Evolutionary conservation across 2,797 vertebrate genomes (phyloP), one percentile per base, ranked within the genome.

Genomic region (Numenius phaeopus): DNA sequence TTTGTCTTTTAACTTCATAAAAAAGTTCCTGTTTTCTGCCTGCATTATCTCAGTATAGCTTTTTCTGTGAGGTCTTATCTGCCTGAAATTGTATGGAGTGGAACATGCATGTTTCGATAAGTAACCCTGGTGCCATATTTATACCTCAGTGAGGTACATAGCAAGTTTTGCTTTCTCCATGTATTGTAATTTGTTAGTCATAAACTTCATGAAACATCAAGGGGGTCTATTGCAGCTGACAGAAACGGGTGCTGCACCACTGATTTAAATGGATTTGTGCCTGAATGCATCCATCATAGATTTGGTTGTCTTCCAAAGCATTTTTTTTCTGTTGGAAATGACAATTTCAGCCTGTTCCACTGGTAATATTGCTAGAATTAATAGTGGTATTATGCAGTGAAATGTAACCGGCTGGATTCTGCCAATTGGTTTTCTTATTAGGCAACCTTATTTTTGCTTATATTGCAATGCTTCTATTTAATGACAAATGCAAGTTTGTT

Each of bases 261-360:
- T 87, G 91, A 94, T 89, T 92, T 87, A 87, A 90, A 77, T 89
- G 88, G 90, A 92, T 97, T 95, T 92, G 32, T 89, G 95, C 81
- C 57, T 95, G 86, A 67, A 69, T 94, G 65, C 90, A 87, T 96
- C 92, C 75, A 89, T 97, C 93, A 96, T 62, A 75, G 49, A 13
- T 93, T 94, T 96, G 90, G 57, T 84, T 92, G 54, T 78, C 82
- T 95, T 95, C 88, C 90, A 95, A 78, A 95, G 69, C 40, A 79
- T 76, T 95, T 84, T 95, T 83, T 84, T 91, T 80, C 42, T 94
- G 9, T 72, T 22, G 8, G 15, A 93, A 94, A 89, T 40, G 13
- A 69, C 79, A 75, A 61, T 92, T 92, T 85, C 52, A 91, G 55
- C 55, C 61, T 71, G 21, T 79, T 88, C 47, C 58, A 70, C 46